phyloP scores from a whole-genome alignment of 2,797 vertebrate species.

The Leptodactylus fallax region DNA sequence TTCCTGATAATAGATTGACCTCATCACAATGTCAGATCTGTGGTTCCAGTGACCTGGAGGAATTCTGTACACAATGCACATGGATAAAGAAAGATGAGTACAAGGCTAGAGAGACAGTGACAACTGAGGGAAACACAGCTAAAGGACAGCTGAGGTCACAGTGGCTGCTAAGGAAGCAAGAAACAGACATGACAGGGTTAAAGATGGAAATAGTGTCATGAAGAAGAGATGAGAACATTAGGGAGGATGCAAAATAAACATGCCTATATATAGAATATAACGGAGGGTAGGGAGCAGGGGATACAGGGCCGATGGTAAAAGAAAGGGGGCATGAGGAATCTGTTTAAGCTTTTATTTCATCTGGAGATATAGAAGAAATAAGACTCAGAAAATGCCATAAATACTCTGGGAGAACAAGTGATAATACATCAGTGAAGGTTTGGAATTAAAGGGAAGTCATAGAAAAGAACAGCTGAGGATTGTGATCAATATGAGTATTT shows the following conservation, averaged over 20 bases:
- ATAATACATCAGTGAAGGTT: no score
- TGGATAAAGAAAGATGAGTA: background rate
- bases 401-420: no score
- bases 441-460: no score
- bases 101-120: conserved; percentile 20
- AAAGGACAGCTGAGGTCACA: conserved; percentile 50
- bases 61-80: background rate
- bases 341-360: background rate
- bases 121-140: conserved; percentile 30
- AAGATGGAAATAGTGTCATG: conserved; percentile 10
- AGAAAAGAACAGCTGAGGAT: no score
- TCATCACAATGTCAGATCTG: background rate
- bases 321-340: background rate
- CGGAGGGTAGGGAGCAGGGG: background rate
- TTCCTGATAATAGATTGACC: background rate
- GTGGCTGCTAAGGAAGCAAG: background rate
- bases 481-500: no score
- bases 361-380: no score
- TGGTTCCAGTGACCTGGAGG: background rate
- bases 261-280: conserved; percentile 42
- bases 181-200: conserved; percentile 24
- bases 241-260: conserved; percentile 7
- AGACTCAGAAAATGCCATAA: no score
- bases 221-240: conserved; percentile 30
- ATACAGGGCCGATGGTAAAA: background rate